Evolutionary conservation across 1,140 invertebrate species (phyloP), one percentile per base, ranked within the genome.

Genomic region (Triops longicaudatus): DNA sequence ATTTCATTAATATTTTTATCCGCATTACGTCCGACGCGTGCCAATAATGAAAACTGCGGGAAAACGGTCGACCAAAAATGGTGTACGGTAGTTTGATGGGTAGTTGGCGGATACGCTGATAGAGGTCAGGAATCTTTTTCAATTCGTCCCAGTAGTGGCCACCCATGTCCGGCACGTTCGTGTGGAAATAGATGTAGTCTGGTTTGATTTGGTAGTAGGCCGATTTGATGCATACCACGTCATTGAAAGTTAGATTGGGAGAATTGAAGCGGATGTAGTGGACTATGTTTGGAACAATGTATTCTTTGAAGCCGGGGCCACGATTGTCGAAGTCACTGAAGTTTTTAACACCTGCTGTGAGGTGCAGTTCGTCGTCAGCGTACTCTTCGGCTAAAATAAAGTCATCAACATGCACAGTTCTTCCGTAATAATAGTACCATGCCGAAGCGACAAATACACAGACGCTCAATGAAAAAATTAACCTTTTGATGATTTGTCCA

Each of bases 21-120:
- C 83, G 75, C 5, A 79, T 79, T 14, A 84, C 79, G 73, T 84
- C 83, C n/a, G 82, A 81, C 5, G 81, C 79, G 73, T 83, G 83
- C 75, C 80, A 81, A 5, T 83, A 14, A 4, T 73, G 73, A 44
- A 71, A 79, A n/a, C 17, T 37, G 41, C 74, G 28, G 4, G 41
- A 72, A 27, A 78, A 42, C 26, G 50, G 43, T 22, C 77, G 63
- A 22, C 78, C 78, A 37, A 76, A 78, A 74, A 78, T 78, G 26
- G 76, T 75, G 22, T 26, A 27, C 14, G 78, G 78, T 28, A 76
- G 26, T 27, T 72, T 50, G 22, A 76, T 63, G 22, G 44, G 74
- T 3, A 63, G 31, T 14, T 76, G 43, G n/a, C 31, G 17, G 5
- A 78, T 41, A n/a, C 31, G 44, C 11, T 11, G 28, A 14, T 72